Base-by-base conservation (phyloP, 2,888 invertebrate genomes). In the Clistopyga incitator region DNA sequence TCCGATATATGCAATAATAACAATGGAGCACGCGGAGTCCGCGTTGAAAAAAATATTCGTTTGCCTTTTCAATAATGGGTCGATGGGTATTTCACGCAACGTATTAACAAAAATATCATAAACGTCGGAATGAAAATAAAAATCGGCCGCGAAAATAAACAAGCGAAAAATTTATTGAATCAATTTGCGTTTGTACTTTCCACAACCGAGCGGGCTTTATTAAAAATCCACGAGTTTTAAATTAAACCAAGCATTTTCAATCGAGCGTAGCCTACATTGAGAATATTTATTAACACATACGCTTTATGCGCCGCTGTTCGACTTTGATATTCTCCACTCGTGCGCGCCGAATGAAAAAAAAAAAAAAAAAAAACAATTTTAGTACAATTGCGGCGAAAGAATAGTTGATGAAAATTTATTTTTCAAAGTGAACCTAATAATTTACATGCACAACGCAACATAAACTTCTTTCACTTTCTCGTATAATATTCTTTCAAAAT, bases 71-170 rank as follows among this genome's bases (percentile, higher is more conserved):
- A 56, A 23, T 56, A 20, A 23, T 25, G 13, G 25, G 56, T 56
- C 25, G 20, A 10, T 20, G 20, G 54, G 56, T 2, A 13, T 11
- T 23, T 56, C 23, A 20, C 1, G 2, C 11, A 25, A 11, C 8
- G 25, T 38, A 8, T 38, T 38, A 38, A 38, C 6, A 8, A 1
- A 1, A 25, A 56, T 23, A 56, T 54, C 18, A 20, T 20, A 71
- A 71, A 42, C 8, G 15, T 15, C 2, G 11, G 15, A 20, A 52
- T 42, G 54, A 23, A 38, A 71, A 42, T 71, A 15, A 6, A 54
- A 71, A 71, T 6, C 54, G 13, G 6, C 4, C n/a, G 23, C 20
- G 54, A 38, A 71, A 71, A 71, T 71, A 38, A 15, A 71, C 52
- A 38, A 71, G 38, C 70, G 20, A 38, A 20, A 38, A 20, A 38